A percentile compares a stretch with the other conserved stretches of the same genome.
Evolutionary conservation across 2,888 invertebrate species (phyloP).

Genomic region (Eupeodes luniger): DNA sequence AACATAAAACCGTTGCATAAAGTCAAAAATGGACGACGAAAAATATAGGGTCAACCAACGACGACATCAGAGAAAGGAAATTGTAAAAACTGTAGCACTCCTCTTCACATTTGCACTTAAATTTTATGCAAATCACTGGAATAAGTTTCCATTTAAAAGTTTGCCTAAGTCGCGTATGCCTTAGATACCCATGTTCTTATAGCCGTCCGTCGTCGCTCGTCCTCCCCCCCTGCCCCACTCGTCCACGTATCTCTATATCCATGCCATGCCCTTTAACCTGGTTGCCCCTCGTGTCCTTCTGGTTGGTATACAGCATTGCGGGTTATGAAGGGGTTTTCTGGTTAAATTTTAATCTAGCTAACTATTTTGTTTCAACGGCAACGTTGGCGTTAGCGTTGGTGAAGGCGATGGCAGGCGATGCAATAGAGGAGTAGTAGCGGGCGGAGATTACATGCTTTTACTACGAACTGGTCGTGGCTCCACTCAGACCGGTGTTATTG

Average conservation of each 20-base stretch:
- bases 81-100: constrained; percentile 69
- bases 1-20: constrained; percentile 67
- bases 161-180: constrained; percentile 74
- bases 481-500: constrained; percentile 74
- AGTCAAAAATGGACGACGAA: constrained; percentile 37
- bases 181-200: constrained; percentile 35
- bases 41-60: constrained; percentile 34
- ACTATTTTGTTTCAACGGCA: constrained; percentile 65
- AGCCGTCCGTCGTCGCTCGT: neutral
- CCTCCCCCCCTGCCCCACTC: neutral
- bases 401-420: neutral
- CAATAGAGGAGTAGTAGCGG: neutral
- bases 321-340: constrained; percentile 69
- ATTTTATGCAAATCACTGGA: constrained; percentile 76
- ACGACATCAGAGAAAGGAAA: constrained; percentile 58
- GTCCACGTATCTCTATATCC: neutral
- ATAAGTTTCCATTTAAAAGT: constrained; percentile 76
- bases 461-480: constrained; percentile 59
- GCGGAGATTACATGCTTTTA: constrained; percentile 59
- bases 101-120: constrained; percentile 75
- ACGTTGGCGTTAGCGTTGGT: too few relatives aligned
- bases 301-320: neutral
- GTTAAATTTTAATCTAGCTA: constrained; percentile 75
- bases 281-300: neutral
- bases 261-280: neutral